These are phyloP conservation scores for Miichthys miiuy DNA, from an alignment of 2,797 vertebrate genomes.

Conservation along the genomic window DNA sequence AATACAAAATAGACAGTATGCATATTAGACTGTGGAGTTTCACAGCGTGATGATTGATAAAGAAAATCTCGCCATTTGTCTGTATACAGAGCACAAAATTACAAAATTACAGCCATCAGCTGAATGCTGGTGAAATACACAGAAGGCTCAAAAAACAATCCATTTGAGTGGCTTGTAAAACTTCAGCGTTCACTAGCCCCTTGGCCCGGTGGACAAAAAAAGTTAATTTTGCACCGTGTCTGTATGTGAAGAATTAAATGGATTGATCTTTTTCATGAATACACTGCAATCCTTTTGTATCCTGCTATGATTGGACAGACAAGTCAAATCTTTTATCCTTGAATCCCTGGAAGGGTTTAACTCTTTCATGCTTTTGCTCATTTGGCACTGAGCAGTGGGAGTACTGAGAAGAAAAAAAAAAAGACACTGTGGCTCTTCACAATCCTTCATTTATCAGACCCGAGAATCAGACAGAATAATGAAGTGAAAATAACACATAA, in stretches of 20 bases:
- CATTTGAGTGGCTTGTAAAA: no score
- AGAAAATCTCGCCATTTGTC: no score
- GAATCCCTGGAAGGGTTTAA: slow-evolving; percentile 11
- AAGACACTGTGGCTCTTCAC: neutral
- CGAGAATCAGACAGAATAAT: neutral
- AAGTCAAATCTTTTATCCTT: slow-evolving; percentile 10
- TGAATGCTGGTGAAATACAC: no score
- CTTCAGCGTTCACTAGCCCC: no score
- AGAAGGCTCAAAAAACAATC: no score
- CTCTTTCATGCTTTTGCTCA: neutral
- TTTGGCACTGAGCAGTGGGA: neutral
- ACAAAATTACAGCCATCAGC: no score
- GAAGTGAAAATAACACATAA: neutral
- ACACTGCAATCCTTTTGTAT: neutral
- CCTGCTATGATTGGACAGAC: neutral
- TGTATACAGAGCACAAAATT: no score
- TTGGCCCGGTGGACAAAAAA: neutral
- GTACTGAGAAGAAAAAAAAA: neutral
- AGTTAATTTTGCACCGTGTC: neutral
- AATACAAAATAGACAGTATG: slow-evolving; percentile 11
- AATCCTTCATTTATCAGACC: slow-evolving; percentile 13
- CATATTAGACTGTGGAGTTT: neutral
- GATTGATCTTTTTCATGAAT: neutral
- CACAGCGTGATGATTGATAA: slow-evolving; percentile 5
- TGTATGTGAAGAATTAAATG: slow-evolving; percentile 8